phyloP scores from a whole-genome alignment of 2,113 vertebrate genomes.

The Helogale parvula region DNA sequence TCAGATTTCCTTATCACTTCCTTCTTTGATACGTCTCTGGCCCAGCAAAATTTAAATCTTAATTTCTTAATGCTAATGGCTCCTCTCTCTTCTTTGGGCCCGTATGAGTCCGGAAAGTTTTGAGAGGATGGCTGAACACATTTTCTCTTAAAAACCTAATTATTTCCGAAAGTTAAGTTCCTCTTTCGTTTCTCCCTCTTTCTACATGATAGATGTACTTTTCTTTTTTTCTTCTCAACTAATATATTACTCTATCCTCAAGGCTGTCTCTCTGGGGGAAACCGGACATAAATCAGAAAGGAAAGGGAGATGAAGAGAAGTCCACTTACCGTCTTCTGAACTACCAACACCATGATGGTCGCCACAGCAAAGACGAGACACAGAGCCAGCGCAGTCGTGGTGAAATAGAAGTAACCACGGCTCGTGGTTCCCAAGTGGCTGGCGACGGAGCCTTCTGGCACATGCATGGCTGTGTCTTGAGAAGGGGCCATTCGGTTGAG shows the following conservation, averaged over 20 bases:
- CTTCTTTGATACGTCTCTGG: not conserved
- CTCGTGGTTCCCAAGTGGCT: conserved; percentile 65
- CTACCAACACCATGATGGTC: conserved; percentile 84
- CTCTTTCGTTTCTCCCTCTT: conserved; percentile 1
- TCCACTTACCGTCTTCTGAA: conserved; percentile 83
- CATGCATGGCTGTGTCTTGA: conserved; percentile 81
- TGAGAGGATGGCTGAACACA: not conserved
- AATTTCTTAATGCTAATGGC: not conserved
- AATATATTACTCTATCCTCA: not conserved
- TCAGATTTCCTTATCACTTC: not conserved
- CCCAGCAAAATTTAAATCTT: not conserved
- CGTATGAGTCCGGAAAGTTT: not conserved
- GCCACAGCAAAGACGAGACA: conserved; percentile 81
- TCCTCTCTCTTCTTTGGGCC: not conserved
- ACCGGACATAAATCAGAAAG: not conserved
- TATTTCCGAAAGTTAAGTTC: not conserved
- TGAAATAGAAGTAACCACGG: conserved; percentile 76
- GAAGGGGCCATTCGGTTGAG: conserved; percentile 71
- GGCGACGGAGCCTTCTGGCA: conserved; percentile 55
- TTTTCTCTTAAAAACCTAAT: not conserved
- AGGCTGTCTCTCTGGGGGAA: not conserved
- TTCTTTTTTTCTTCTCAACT: not conserved
- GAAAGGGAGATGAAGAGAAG: not conserved
- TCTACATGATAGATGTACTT: not conserved
- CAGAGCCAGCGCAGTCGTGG: conserved; percentile 67